Percentiles rank a stretch among this genome's conserved stretches.
Conservation (phyloP, 2,113 vertebrate genomes). For the Haplochromis vanheusdeni region DNA sequence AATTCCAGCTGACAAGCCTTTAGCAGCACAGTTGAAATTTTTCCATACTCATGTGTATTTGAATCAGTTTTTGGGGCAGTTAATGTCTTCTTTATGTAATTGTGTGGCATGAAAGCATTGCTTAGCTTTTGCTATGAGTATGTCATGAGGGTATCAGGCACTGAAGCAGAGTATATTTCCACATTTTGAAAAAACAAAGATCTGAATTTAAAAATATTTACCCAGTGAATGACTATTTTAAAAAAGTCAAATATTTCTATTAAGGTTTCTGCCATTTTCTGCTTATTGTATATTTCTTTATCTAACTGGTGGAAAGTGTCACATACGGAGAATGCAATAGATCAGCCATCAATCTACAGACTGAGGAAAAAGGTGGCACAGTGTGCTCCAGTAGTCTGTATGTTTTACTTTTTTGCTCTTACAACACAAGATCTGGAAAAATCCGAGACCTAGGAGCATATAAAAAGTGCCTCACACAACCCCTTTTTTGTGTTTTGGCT, state of each 20-base stretch:
- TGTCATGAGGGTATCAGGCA: not conserved
- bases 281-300: not conserved
- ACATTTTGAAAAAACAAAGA: not conserved
- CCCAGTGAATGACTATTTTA: not conserved
- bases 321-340: too few relatives aligned
- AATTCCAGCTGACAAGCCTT: not conserved
- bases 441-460: not conserved
- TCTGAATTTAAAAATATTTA: not conserved
- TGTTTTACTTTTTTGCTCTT: not conserved
- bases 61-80: not conserved
- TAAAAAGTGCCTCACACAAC: not conserved
- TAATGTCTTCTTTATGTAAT: not conserved
- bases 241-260: not conserved
- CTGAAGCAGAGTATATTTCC: not conserved
- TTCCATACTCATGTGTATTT: too few relatives aligned
- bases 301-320: not conserved
- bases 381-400: not conserved
- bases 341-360: not conserved
- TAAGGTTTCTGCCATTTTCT: not conserved
- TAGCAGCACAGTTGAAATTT: not conserved
- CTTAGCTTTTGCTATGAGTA: not conserved
- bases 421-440: not conserved
- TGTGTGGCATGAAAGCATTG: not conserved
- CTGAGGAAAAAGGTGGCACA: not conserved
- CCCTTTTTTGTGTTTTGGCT: not conserved